phyloP scores from a whole-genome alignment of 2,797 vertebrate species.

The Oophaga sylvatica region DNA sequence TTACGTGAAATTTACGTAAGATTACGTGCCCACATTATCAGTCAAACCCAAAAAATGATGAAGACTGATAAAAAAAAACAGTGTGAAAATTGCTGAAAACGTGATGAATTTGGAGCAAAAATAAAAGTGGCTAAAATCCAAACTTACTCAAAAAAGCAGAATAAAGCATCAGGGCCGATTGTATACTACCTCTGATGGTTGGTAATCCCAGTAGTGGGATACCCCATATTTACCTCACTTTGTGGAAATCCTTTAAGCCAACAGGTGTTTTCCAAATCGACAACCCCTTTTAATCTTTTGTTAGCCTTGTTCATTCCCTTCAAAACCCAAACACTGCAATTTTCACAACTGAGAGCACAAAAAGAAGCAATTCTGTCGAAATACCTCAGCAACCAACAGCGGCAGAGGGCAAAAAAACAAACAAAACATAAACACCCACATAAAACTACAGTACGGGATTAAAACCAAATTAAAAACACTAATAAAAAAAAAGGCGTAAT shows the following conservation, averaged over 20 bases:
- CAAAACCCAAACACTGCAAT: background rate
- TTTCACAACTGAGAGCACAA: background rate
- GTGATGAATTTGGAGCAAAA: too few species aligned
- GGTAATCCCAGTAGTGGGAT: background rate
- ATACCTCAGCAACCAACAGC: background rate
- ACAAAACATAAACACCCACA: background rate
- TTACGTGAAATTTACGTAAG: too few species aligned
- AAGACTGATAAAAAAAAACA: too few species aligned
- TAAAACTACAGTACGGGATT: background rate
- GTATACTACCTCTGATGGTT: background rate
- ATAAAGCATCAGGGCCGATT: too few species aligned
- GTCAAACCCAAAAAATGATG: too few species aligned
- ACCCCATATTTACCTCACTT: background rate
- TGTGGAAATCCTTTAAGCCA: background rate
- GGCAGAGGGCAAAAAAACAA: too few species aligned
- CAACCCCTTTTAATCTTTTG: background rate
- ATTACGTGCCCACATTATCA: too few species aligned
- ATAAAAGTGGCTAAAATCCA: too few species aligned
- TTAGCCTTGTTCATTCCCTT: background rate
- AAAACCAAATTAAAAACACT: conserved; percentile 11
- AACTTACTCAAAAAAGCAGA: too few species aligned
- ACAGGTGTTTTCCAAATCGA: background rate
- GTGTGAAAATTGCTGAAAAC: too few species aligned
- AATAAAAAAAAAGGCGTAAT: background rate
- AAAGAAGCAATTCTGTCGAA: background rate